Evolutionary conservation across 1,140 invertebrate genomes (phyloP), one percentile per base, ranked within the genome.

Genomic region (fruit fly (Drosophila melanogaster)): DNA sequence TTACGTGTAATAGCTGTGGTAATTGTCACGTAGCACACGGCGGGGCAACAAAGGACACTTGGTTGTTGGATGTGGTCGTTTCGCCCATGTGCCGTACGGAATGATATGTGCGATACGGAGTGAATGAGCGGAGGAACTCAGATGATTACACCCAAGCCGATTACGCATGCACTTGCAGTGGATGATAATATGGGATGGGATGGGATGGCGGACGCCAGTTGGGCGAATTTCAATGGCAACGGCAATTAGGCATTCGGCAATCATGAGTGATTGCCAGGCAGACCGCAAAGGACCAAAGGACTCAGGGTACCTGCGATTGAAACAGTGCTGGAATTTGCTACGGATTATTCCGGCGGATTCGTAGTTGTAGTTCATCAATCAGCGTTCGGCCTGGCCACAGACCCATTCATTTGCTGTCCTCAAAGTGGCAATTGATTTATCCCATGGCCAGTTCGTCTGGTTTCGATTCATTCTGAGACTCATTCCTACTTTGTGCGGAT

Each of bases 21-120:
- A 84, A 76, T 76, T 84, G 80, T 84, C 80, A 84, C 80, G 80
- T 83, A 83, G 62, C 19, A 14, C 35, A 40, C 33, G 15, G 38
- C 3, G 12, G 55, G 41, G 26, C 4, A 56, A 53, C 61, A 55
- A 64, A 51, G 56, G 72, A 66, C 57, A 19, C 17, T 44, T 12
- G 17, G 7, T 17, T 6, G 15, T 17, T 0, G 15, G 7, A 2
- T 17, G 41, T 4, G 17, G 17, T 22, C 41, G 5, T 38, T 38
- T 38, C 37, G 56, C 8, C 30, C 40, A 37, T 26, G n/a, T 57
- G 51, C 22, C 14, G 55, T 17, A 3, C 1, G 26, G 8, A 19
- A 15, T 14, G 15, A 11, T 26, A 14, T 22, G 15, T 37, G 22
- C 11, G 14, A 47, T 12, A 1, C 15, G 15, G 2, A 44, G 10